Evolutionary conservation across 2,113 vertebrate species (phyloP).

Genomic region (Todiramphus saurophagus): DNA sequence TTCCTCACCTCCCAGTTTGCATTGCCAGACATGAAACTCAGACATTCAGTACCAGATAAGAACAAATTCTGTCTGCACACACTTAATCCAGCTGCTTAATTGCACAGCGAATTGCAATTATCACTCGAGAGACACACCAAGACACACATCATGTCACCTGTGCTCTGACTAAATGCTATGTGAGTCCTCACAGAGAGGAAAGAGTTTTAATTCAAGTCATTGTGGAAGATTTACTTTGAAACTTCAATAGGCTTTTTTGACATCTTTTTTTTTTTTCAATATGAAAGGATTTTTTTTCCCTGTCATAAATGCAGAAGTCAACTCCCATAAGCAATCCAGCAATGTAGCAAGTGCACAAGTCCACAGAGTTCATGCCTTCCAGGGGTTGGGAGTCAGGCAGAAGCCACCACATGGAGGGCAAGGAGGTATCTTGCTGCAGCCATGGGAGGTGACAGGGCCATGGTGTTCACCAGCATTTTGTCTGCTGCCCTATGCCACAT

Average conservation of each 20-base stretch:
- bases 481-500: not conserved
- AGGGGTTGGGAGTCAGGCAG: not conserved
- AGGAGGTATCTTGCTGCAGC: not conserved
- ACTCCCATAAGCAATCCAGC: not conserved
- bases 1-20: not conserved
- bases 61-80: not conserved
- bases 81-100: not conserved
- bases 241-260: not conserved
- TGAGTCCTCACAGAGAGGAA: not conserved
- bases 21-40: not conserved
- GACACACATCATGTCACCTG: not conserved
- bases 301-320: not conserved
- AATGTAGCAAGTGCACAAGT: not conserved
- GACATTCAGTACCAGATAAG: not conserved
- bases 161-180: not conserved
- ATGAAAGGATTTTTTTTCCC: not conserved
- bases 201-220: not conserved
- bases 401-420: not conserved
- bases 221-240: not conserved
- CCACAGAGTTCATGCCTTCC: not conserved
- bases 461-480: not conserved
- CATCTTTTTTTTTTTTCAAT: not conserved
- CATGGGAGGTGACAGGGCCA: not conserved
- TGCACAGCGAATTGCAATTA: not conserved
- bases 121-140: not conserved